Percentiles rank a stretch among this genome's conserved stretches.
Conservation (phyloP, 2,888 invertebrate species). For the Cataglyphis altisquamis region DNA sequence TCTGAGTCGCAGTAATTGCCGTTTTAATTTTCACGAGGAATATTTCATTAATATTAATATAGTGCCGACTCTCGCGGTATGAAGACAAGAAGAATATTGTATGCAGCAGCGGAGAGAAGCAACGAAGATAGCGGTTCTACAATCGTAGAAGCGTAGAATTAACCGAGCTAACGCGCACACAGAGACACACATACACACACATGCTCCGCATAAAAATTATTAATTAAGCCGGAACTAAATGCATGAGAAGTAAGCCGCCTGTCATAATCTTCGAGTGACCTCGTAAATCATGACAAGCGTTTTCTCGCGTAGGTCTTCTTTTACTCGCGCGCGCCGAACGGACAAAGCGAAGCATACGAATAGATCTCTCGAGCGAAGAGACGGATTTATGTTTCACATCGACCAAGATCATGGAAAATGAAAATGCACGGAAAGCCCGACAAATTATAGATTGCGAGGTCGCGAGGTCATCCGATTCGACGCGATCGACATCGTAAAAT, state of each 20-base stretch:
- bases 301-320: conserved; percentile 32
- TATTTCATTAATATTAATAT: conserved; percentile 65
- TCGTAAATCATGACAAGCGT: conserved; percentile 53
- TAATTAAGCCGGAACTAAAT: conserved; percentile 63
- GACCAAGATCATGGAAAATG: neutral
- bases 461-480: conserved; percentile 44
- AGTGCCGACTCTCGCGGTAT: neutral
- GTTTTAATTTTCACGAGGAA: conserved; percentile 42
- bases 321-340: neutral
- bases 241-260: conserved; percentile 36
- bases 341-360: neutral
- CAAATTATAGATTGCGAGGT: conserved; percentile 1
- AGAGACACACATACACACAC: neutral
- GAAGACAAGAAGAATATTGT: neutral
- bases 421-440: neutral
- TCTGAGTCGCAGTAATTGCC: conserved; percentile 37
- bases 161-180: conserved; percentile 22
- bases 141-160: conserved; percentile 27
- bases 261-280: conserved; percentile 58
- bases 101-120: conserved; percentile 3
- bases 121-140: neutral
- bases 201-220: conserved; percentile 55
- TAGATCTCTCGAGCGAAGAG: conserved; percentile 6
- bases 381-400: neutral
- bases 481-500: conserved; percentile 37